These are phyloP conservation scores for Stichopus chloronotus DNA, from an alignment of 35 echinoderm and acorn worm genomes.

Conservation along the genomic window DNA sequence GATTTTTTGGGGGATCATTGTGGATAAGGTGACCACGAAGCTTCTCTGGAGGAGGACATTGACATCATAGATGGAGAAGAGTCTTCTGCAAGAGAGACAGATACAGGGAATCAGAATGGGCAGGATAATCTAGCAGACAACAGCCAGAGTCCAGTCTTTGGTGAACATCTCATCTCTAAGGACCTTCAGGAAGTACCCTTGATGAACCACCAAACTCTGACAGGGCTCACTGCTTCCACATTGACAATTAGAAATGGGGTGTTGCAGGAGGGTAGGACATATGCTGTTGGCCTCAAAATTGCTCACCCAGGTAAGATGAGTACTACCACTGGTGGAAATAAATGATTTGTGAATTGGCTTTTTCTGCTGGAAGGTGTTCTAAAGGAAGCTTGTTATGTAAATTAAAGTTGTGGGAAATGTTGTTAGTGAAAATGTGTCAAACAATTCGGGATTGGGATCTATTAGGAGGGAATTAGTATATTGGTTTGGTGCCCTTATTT, in stretches of 20 bases:
- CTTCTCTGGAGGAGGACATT: neutral
- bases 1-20: no score
- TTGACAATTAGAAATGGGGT: constrained; percentile 71
- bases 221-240: constrained; percentile 52
- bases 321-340: neutral
- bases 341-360: no score
- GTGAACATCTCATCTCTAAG: constrained; percentile 63
- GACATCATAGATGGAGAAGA: neutral
- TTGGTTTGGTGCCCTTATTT: no score
- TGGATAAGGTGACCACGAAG: neutral
- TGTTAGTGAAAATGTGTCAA: no score
- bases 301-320: constrained; percentile 51
- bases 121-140: constrained; percentile 15
- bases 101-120: no score
- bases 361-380: no score
- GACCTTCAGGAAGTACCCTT: constrained; percentile 34
- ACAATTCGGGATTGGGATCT: no score
- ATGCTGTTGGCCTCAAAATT: constrained; percentile 70
- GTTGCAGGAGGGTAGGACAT: constrained; percentile 77
- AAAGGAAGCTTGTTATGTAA: no score
- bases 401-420: no score
- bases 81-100: no score
- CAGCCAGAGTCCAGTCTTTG: neutral
- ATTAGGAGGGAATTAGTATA: no score
- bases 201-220: constrained; percentile 32